Percentiles rank a stretch among this genome's conserved stretches.
phyloP scores from a whole-genome alignment of 2,888 invertebrate genomes.

The Coenonympha arcania region DNA sequence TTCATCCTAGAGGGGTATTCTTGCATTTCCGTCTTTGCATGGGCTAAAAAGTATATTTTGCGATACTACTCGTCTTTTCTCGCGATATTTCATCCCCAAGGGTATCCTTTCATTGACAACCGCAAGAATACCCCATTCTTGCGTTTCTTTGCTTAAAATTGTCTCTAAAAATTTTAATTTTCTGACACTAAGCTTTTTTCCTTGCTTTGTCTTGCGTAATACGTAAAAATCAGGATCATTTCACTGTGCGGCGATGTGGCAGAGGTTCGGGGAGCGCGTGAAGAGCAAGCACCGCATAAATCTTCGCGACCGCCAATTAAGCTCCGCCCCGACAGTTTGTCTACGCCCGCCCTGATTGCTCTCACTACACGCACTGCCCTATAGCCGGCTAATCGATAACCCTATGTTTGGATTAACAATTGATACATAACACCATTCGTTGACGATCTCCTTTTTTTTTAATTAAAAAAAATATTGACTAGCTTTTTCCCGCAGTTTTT shows the following conservation, averaged over 20 bases:
- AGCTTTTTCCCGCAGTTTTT: no score
- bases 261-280: constrained; percentile 52
- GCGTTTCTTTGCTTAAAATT: no score
- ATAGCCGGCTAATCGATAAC: constrained; percentile 36
- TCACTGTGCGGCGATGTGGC: constrained; percentile 27
- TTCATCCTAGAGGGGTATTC: no score
- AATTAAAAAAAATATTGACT: no score
- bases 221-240: constrained; percentile 5
- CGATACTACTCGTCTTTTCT: no score
- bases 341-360: constrained; percentile 74
- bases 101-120: no score
- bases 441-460: not conserved
- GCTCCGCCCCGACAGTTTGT: constrained; percentile 71
- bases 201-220: not conserved
- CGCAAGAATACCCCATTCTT: no score
- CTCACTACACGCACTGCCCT: constrained; percentile 47
- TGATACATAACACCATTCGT: not conserved
- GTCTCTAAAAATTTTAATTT: no score
- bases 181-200: no score
- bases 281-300: constrained; percentile 70
- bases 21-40: no score
- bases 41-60: no score
- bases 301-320: constrained; percentile 73
- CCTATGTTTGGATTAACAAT: constrained; percentile 16
- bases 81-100: no score